Base-by-base conservation (phyloP, 1,140 invertebrate genomes). In the Melitaea cinxia region DNA sequence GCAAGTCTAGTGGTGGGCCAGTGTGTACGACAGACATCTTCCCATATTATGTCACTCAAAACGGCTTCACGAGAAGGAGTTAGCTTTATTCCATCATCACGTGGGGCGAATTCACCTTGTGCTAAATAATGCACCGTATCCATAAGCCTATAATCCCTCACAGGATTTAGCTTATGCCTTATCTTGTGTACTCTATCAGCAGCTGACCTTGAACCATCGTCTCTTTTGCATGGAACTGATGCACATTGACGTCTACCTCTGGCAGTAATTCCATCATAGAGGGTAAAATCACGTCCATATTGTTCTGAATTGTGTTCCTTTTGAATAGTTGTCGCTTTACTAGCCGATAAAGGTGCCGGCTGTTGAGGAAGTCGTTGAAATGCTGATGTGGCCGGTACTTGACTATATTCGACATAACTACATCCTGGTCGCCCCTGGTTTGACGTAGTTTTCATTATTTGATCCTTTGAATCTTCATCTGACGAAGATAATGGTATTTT, bases 71-170 rank as follows among this genome's bases (percentile, higher is more conserved):
- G 64, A 1, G 88, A 91, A 15, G 88, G 86, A 39, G 88, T 91
- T 39, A 91, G 55, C 65, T 91, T 91, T 39, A 91, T 88, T 10
- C 88, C 88, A 67, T 91, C 88, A 56, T 91, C 84, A 15, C 87
- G 77, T 7, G 88, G 88, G 24, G 85, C 85, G 58, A 91, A 89
- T 68, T 91, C 88, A 0, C 88, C 87, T 76, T 91, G 88, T 50
- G 88, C 88, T 54, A 91, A 77, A 62, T 89, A 91, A 71, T 91
- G 88, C 9, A 91, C 85, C 10, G 88, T 91, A 58, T 91, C 88
- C 88, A 91, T 91, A 4, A 91, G 70, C 10, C 86, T 75, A 58
- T 89, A 91, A 65, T 91, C 86, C 9, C 87, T 75, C 0, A 91
- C 84, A 4, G 88, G 85, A 68, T 91, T 91, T 1, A 89, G 75